Evolutionary conservation across 2,888 invertebrate species (phyloP).

Genomic region (Drepanosiphum platanoidis): DNA sequence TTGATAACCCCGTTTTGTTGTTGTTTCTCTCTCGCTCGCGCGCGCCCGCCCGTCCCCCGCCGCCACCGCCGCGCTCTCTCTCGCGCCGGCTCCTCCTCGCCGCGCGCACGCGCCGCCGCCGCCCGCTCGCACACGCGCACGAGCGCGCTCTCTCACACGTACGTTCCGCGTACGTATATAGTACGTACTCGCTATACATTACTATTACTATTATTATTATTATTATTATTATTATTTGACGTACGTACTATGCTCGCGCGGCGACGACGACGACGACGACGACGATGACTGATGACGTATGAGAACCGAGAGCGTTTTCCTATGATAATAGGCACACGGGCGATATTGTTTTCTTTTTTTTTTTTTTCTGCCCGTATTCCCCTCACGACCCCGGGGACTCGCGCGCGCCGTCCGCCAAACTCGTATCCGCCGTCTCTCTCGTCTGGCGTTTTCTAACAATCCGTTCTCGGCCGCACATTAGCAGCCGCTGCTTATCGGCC

Average conservation of each 20-base stretch:
- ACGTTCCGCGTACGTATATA: neutral
- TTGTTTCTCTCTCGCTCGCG: constrained; percentile 7
- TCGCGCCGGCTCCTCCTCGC: neutral
- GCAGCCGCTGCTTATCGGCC: no score
- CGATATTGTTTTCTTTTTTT: constrained; percentile 21
- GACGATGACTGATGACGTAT: constrained; percentile 50
- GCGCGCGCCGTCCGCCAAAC: neutral
- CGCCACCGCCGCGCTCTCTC: neutral
- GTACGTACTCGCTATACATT: no score
- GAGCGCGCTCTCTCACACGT: neutral
- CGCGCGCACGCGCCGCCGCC: neutral
- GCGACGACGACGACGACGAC: no score
- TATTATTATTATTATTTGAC: no score
- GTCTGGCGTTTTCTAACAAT: no score
- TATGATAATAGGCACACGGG: constrained; percentile 17
- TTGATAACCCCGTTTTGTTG: constrained; percentile 51
- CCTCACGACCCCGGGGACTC: no score
- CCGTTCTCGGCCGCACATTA: no score
- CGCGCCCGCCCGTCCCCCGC: no score
- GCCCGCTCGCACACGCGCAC: no score
- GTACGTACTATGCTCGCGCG: no score
- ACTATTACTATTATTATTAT: no score
- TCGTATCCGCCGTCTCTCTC: neutral
- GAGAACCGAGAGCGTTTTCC: constrained; percentile 27
- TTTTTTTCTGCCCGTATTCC: no score